Conservation (phyloP, 1,140 invertebrate species). For the Lepidotrigona ventralis region DNA sequence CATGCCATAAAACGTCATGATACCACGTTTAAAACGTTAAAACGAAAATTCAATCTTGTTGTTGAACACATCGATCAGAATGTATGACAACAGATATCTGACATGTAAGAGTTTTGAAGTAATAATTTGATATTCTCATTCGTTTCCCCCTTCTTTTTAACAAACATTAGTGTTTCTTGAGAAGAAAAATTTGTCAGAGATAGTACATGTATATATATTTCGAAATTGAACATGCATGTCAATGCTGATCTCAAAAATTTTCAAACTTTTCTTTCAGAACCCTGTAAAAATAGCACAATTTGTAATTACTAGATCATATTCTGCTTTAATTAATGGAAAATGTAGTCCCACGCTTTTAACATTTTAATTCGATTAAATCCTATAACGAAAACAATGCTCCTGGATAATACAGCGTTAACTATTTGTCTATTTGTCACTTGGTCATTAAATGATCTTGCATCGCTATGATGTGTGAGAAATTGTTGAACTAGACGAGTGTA, state of each 20-base stretch:
- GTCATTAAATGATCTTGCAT: not conserved
- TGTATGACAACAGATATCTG: slow-evolving; percentile 69
- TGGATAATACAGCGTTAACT: not conserved
- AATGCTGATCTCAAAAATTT: slow-evolving; percentile 1
- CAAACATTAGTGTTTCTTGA: slow-evolving; percentile 1
- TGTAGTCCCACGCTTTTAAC: not conserved
- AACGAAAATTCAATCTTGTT: slow-evolving; percentile 14
- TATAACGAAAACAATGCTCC: slow-evolving; percentile 2
- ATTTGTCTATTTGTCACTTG: not conserved
- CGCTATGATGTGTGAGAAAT: not conserved
- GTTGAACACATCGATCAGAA: slow-evolving; percentile 19
- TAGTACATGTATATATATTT: slow-evolving; percentile 16
- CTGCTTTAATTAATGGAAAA: not conserved
- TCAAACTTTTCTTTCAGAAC: not conserved
- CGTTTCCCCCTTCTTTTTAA: not conserved
- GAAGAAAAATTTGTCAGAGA: slow-evolving; percentile 21
- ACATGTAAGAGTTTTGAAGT: slow-evolving; percentile 79
- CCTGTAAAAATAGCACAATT: not conserved
- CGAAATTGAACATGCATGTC: slow-evolving; percentile 9
- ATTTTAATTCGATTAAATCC: not conserved
- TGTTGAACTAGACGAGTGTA: not conserved
- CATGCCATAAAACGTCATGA: slow-evolving; percentile 33
- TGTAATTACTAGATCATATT: not conserved
- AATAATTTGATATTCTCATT: slow-evolving; percentile 31
- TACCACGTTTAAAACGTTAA: not conserved